Evolutionary conservation across 2,888 invertebrate species (phyloP).

Genomic region (Cloeon dipterum): DNA sequence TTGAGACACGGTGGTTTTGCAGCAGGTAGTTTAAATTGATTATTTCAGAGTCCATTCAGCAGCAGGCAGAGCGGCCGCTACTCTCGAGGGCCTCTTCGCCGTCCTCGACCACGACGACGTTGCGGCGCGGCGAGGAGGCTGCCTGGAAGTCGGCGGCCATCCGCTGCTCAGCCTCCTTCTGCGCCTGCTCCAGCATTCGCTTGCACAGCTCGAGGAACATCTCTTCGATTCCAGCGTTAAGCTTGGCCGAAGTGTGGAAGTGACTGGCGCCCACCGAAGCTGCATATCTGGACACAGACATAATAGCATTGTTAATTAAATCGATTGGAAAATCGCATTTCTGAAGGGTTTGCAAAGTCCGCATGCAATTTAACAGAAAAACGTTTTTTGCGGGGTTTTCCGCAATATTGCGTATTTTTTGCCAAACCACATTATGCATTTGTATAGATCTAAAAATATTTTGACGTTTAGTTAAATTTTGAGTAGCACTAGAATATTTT

Average conservation of each 20-base stretch:
- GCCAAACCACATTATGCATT: too few species aligned
- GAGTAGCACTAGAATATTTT: too few species aligned
- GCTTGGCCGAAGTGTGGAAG: constrained; percentile 82
- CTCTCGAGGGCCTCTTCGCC: constrained; percentile 3
- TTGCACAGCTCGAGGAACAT: constrained; percentile 65
- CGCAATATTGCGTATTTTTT: too few species aligned
- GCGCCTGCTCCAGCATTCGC: constrained; percentile 35
- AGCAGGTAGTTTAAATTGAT: too few species aligned
- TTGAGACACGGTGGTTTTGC: too few species aligned
- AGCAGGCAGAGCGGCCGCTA: constrained; percentile 3
- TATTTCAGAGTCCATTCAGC: not conserved
- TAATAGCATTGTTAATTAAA: too few species aligned
- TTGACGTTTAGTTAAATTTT: too few species aligned
- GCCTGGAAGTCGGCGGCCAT: constrained; percentile 6
- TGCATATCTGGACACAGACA: constrained; percentile 45
- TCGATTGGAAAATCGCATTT: not conserved
- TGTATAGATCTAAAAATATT: too few species aligned
- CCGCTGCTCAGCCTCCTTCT: constrained; percentile 14
- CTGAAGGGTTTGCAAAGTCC: constrained; percentile 1
- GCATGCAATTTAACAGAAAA: constrained; percentile 1
- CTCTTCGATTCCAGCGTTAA: constrained; percentile 77
- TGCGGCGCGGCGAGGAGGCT: constrained; percentile 6
- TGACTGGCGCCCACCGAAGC: constrained; percentile 77
- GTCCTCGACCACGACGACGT: constrained; percentile 13
- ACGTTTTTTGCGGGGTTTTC: constrained; percentile 4